Evolutionary conservation across 2,113 vertebrate species (phyloP).

Genomic region (Rattus rattus): DNA sequence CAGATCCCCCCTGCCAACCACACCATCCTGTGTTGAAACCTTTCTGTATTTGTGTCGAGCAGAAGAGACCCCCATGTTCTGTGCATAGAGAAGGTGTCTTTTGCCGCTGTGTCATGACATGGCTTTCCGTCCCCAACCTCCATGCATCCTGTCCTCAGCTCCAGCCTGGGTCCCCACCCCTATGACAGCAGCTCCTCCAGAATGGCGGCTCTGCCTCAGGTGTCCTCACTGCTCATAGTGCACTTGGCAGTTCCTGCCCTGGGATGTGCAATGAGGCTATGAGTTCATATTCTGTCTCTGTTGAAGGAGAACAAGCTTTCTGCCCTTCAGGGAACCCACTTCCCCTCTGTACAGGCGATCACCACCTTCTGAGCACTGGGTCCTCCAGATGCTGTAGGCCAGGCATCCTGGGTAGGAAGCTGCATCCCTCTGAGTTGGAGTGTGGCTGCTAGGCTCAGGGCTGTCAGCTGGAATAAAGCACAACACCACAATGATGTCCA

Average conservation of each 20-base stretch:
- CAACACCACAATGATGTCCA: accelerated
- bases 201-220: not conserved
- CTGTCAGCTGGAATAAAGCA: not conserved
- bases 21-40: not conserved
- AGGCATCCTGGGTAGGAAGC: not conserved
- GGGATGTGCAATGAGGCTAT: not conserved
- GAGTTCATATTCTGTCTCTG: not conserved
- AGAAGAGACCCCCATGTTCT: not conserved
- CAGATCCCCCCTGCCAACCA: too few relatives aligned
- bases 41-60: not conserved
- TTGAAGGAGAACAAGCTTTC: not conserved
- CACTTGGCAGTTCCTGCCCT: not conserved
- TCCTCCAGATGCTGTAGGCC: not conserved
- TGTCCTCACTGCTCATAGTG: not conserved
- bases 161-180: not conserved
- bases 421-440: not conserved
- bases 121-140: too few relatives aligned
- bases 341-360: not conserved
- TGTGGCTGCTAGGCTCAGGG: not conserved
- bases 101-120: accelerated
- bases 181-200: too few relatives aligned
- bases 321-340: not conserved
- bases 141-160: accelerated
- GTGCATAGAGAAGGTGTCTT: not conserved
- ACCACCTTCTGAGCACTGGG: accelerated